Conservation (phyloP, 1,140 invertebrate genomes). For the Saccostrea cuccullata region DNA sequence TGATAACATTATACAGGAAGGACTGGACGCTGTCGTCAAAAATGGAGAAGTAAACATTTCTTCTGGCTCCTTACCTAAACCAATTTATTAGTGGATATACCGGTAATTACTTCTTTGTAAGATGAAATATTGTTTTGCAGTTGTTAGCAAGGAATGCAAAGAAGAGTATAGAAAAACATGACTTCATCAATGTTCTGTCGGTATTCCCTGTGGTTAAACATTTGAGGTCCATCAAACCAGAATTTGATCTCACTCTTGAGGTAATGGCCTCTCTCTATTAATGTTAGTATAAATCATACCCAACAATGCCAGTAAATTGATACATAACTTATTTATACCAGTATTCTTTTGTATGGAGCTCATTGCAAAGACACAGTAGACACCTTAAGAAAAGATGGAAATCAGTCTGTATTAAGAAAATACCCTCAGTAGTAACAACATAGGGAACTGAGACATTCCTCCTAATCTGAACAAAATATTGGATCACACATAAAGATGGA, state of each 20-base stretch:
- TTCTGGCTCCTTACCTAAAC: neutral
- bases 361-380: too few species aligned
- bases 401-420: too few species aligned
- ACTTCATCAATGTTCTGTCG: slow-evolving; percentile 89
- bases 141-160: slow-evolving; percentile 88
- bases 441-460: too few species aligned
- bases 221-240: slow-evolving; percentile 88
- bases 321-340: too few species aligned
- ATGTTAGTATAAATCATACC: too few species aligned
- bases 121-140: slow-evolving; percentile 76
- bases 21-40: slow-evolving; percentile 89
- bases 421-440: too few species aligned
- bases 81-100: neutral
- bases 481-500: too few species aligned
- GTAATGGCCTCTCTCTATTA: slow-evolving; percentile 50
- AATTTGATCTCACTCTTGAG: slow-evolving; percentile 84
- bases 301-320: too few species aligned
- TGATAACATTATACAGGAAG: slow-evolving; percentile 89
- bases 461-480: too few species aligned
- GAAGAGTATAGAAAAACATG: slow-evolving; percentile 88
- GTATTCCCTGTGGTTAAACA: slow-evolving; percentile 93
- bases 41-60: slow-evolving; percentile 86
- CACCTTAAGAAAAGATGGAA: too few species aligned
- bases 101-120: neutral
- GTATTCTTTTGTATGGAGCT: too few species aligned